phyloP scores from a whole-genome alignment of 2,113 vertebrate genomes.

The Protobothrops mucrosquamatus region DNA sequence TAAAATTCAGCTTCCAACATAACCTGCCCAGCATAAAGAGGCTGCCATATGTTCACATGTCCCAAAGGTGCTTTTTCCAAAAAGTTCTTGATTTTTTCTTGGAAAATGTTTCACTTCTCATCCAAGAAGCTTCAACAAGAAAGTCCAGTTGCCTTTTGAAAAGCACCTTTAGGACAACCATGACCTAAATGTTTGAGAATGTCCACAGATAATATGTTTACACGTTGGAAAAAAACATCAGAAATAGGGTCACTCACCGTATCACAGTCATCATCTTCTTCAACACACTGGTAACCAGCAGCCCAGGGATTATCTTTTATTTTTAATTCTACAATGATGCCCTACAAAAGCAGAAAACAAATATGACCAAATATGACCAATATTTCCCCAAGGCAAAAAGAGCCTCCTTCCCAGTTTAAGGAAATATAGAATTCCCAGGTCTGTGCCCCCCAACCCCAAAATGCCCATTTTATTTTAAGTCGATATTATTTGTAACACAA shows the following conservation, averaged over 20 bases:
- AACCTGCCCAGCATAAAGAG: neutral
- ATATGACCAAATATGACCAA: neutral
- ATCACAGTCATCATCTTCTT: constrained; percentile 84
- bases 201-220: neutral
- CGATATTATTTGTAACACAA: neutral
- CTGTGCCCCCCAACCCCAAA: neutral
- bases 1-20: neutral
- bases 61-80: neutral
- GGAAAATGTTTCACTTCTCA: neutral
- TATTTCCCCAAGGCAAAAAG: neutral
- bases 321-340: constrained; percentile 82
- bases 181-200: neutral
- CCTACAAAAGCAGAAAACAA: constrained; percentile 67
- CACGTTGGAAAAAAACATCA: neutral
- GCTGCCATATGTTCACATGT: neutral
- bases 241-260: constrained; percentile 70
- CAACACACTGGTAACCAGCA: constrained; percentile 81
- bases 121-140: neutral
- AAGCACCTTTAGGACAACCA: neutral
- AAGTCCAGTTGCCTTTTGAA: neutral
- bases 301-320: constrained; percentile 78
- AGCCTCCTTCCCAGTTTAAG: neutral
- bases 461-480: neutral
- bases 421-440: neutral
- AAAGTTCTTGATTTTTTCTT: neutral